Evolutionary conservation across 2,888 invertebrate genomes (phyloP).

Genomic region (Eutolmus rufibarbis): DNA sequence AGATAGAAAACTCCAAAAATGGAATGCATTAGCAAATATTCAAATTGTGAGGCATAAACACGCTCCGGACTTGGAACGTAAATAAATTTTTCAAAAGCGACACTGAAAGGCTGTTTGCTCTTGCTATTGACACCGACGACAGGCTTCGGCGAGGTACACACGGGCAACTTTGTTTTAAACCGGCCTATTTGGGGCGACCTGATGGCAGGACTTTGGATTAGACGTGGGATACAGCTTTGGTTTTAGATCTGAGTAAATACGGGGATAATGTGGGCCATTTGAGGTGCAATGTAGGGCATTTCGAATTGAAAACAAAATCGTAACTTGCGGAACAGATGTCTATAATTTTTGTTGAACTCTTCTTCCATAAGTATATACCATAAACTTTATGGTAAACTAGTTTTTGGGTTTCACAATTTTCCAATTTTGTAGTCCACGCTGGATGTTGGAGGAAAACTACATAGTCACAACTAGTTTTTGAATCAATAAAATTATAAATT

Average conservation of each 20-base stretch:
- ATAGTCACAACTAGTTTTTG: no score
- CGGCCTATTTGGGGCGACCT: background rate
- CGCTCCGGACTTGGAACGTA: background rate
- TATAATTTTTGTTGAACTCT: background rate
- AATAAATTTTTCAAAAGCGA: background rate
- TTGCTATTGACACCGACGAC: background rate
- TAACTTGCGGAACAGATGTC: background rate
- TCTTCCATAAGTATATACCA: no score
- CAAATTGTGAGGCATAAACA: conserved; percentile 2
- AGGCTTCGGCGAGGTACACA: background rate
- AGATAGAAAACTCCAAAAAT: background rate
- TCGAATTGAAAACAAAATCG: background rate
- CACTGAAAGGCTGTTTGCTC: background rate
- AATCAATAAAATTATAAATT: no score
- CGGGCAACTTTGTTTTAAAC: background rate
- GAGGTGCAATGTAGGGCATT: background rate
- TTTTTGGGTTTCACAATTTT: background rate
- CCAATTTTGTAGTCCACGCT: no score
- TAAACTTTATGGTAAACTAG: no score
- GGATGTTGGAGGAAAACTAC: no score
- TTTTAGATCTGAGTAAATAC: background rate
- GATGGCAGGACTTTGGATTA: background rate
- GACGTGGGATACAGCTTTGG: background rate
- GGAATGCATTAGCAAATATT: conserved; percentile 17
- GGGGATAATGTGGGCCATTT: background rate